phyloP scores from a whole-genome alignment of 1,140 invertebrate species.

The Anoplolepis gracilipes region DNA sequence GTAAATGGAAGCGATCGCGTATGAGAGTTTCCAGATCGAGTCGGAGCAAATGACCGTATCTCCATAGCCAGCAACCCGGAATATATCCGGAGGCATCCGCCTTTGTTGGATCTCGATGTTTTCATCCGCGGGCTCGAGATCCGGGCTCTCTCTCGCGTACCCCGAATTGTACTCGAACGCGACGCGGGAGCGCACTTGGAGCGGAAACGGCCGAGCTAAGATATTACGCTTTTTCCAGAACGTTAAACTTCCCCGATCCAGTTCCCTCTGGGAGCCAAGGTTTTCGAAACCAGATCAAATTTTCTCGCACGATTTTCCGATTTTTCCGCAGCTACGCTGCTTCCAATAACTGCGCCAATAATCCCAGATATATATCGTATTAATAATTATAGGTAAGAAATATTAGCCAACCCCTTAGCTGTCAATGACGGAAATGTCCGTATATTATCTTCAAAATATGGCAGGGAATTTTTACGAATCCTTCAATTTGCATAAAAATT shows the following conservation, averaged over 20 bases:
- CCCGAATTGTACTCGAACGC: slow-evolving; percentile 56
- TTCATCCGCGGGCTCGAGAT: slow-evolving; percentile 25
- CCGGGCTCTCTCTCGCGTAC: neutral
- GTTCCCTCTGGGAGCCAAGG: neutral
- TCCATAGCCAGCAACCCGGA: slow-evolving; percentile 39
- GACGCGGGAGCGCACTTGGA: neutral
- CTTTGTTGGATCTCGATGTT: slow-evolving; percentile 39
- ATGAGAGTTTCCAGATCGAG: slow-evolving; percentile 26
- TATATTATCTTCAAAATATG: too few relatives aligned
- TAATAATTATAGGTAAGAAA: neutral
- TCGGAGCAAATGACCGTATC: slow-evolving; percentile 51
- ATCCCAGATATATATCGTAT: too few relatives aligned
- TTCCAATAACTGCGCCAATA: neutral
- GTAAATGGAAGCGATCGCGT: slow-evolving; percentile 42
- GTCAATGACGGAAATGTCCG: too few relatives aligned
- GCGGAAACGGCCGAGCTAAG: slow-evolving; percentile 10
- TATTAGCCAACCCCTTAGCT: too few relatives aligned
- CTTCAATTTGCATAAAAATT: too few relatives aligned
- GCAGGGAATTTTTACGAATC: too few relatives aligned
- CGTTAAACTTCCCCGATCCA: slow-evolving; percentile 23
- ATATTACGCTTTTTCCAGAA: slow-evolving; percentile 43
- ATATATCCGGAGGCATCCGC: slow-evolving; percentile 30
- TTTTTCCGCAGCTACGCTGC: neutral
- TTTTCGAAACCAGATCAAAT: slow-evolving; percentile 44
- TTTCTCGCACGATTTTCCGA: slow-evolving; percentile 12